These are phyloP conservation scores for Matsumurasca onukii DNA, from an alignment of 1,140 invertebrate genomes.

Conservation along the genomic window DNA sequence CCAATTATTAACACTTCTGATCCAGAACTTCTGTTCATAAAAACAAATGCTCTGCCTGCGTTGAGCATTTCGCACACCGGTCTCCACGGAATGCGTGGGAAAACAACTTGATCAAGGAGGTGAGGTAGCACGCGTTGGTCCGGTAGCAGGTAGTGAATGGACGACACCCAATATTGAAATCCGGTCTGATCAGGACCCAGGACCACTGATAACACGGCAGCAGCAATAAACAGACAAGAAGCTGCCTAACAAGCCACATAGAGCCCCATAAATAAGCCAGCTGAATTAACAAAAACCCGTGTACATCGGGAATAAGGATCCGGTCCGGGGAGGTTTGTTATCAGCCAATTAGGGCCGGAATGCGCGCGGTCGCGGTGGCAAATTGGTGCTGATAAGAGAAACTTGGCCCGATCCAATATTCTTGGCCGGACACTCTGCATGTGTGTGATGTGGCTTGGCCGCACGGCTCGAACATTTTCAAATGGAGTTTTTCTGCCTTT, in stretches of 20 bases:
- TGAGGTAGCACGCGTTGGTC: too few species aligned
- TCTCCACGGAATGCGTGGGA: too few species aligned
- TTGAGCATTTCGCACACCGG: too few species aligned
- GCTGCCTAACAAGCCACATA: slow-evolving; percentile 20
- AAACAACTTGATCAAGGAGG: too few species aligned
- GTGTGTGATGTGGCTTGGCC: too few species aligned
- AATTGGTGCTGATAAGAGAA: slow-evolving; percentile 24
- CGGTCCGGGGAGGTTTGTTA: slow-evolving; percentile 22
- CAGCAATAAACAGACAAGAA: slow-evolving; percentile 7
- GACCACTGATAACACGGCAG: too few species aligned
- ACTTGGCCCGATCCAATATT: neutral
- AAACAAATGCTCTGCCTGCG: too few species aligned
- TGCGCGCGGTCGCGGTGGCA: slow-evolving; percentile 6
- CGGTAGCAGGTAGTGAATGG: neutral
- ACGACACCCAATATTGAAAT: slow-evolving; percentile 16
- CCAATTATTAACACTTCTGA: too few species aligned
- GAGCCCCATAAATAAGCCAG: slow-evolving; percentile 15
- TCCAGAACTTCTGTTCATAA: too few species aligned
- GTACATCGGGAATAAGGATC: slow-evolving; percentile 17
- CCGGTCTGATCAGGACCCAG: neutral
- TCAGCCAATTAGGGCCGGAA: slow-evolving; percentile 17
- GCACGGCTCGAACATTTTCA: too few species aligned
- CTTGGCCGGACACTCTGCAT: neutral
- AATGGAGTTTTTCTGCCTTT: too few species aligned
- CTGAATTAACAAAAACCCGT: slow-evolving; percentile 21